Base-by-base conservation (phyloP, 2,888 invertebrate genomes). In the Stenodema calcarata region DNA sequence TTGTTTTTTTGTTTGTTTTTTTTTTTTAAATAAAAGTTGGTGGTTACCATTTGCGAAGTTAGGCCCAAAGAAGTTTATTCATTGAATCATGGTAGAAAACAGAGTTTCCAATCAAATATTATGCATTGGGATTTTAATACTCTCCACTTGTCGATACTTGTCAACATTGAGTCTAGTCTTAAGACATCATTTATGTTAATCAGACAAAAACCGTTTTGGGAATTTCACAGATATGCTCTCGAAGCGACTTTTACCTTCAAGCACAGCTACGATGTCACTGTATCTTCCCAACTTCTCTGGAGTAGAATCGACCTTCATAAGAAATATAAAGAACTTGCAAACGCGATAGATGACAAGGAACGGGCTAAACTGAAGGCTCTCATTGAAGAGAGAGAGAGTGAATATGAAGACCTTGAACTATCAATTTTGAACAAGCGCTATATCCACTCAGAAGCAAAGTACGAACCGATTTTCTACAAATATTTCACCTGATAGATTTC, bases 391-490 rank as follows among this genome's bases (percentile, higher is more conserved):
- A 23, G 12, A 42, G 82, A 82, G 70, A n/a, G 9, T 11, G 42
- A 62, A 7, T 82, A 82, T 16, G 42, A 82, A 2, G 82, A 82
- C 1, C 18, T 70, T n/a, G 82, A 82, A 42, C 30, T 30, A 3
- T 35, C 28, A 4, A 35, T 69, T 23, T 23, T 82, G 62, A 14
- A 82, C 23, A 62, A 82, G 11, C 35, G 70, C 3, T 82, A 82
- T 69, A n/a, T 42, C 23, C 82, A 82, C 82, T 62, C 62, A 14
- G 82, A 69, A 23, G 82, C 69, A 7, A 82, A 47, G 82, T 82
- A 69, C 23, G 35, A 35, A 7, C 35, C 35, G 7, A 47, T 47
- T 47, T 47, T 14, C 14, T 14, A 47, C 14, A 14, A 47, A 14
- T 14, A 47, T 14, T 47, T 11, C 14, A 11, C 14, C 47, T 2